A percentile compares a stretch with the other conserved stretches of the same genome.
Evolutionary conservation across 2,797 vertebrate species (phyloP).

Genomic region (Tamandua tetradactyla): DNA sequence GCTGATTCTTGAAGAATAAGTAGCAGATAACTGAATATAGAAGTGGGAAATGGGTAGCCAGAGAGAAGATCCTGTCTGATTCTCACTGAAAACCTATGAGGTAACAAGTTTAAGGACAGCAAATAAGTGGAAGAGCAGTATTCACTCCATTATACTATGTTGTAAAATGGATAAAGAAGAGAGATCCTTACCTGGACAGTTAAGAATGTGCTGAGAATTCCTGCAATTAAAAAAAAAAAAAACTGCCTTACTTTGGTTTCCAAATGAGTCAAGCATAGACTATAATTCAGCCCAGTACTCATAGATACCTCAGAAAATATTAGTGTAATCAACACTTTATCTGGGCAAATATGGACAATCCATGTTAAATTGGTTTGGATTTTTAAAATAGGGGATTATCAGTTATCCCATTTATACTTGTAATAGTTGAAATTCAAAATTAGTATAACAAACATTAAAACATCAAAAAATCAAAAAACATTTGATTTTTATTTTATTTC

Average conservation of each 20-base stretch:
- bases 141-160: not conserved
- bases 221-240: not conserved
- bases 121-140: not conserved
- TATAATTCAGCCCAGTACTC: not conserved
- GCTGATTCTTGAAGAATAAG: not conserved
- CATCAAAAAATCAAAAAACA: too few relatives aligned
- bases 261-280: not conserved
- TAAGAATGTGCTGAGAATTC: not conserved
- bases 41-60: not conserved
- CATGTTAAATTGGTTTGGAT: constrained; percentile 7
- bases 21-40: not conserved
- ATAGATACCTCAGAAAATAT: not conserved
- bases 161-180: not conserved
- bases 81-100: not conserved
- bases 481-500: constrained; percentile 4
- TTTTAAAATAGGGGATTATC: not conserved
- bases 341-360: not conserved
- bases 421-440: not conserved
- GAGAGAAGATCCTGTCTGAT: not conserved
- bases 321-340: not conserved
- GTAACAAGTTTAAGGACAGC: not conserved
- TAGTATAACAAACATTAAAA: not conserved
- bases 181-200: not conserved
- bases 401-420: not conserved
- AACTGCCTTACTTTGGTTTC: not conserved